Percentiles rank a stretch among this genome's conserved stretches.
These are phyloP conservation scores for Stegana nigrithorax DNA, from an alignment of 2,888 invertebrate genomes.

Conservation along the genomic window DNA sequence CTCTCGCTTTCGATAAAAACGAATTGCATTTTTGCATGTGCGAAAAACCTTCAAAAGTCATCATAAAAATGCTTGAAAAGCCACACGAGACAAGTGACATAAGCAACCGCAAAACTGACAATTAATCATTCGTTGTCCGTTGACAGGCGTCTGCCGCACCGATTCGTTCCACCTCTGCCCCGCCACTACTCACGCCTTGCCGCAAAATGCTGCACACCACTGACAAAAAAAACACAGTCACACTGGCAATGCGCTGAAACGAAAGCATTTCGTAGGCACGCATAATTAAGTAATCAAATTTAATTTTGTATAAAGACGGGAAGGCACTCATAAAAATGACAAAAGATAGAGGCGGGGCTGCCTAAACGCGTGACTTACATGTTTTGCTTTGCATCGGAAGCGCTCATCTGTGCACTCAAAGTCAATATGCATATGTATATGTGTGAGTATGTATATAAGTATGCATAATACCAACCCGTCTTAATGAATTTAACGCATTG, in stretches of 20 bases:
- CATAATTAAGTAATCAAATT: conserved; percentile 1
- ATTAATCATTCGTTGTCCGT: conserved; percentile 6
- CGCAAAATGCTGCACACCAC: too few species aligned
- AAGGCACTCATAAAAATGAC: neutral
- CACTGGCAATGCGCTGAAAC: too few species aligned
- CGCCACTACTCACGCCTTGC: neutral
- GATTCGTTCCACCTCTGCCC: neutral
- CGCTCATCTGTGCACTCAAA: too few species aligned
- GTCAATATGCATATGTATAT: too few species aligned
- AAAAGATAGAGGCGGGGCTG: too few species aligned
- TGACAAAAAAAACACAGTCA: too few species aligned
- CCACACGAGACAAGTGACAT: neutral
- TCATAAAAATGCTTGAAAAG: neutral
- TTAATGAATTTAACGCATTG: too few species aligned
- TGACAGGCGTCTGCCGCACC: neutral
- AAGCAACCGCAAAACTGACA: conserved; percentile 6
- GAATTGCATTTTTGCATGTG: conserved; percentile 59
- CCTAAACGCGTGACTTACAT: too few species aligned
- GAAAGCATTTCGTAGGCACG: too few species aligned
- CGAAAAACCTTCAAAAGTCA: conserved; percentile 28
- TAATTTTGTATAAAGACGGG: neutral
- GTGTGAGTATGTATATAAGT: too few species aligned
- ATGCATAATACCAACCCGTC: too few species aligned
- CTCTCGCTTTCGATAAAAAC: conserved; percentile 27
- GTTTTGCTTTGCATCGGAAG: too few species aligned